These are phyloP conservation scores for Lithophane leautieri DNA, from an alignment of 2,888 invertebrate genomes.

Conservation along the genomic window DNA sequence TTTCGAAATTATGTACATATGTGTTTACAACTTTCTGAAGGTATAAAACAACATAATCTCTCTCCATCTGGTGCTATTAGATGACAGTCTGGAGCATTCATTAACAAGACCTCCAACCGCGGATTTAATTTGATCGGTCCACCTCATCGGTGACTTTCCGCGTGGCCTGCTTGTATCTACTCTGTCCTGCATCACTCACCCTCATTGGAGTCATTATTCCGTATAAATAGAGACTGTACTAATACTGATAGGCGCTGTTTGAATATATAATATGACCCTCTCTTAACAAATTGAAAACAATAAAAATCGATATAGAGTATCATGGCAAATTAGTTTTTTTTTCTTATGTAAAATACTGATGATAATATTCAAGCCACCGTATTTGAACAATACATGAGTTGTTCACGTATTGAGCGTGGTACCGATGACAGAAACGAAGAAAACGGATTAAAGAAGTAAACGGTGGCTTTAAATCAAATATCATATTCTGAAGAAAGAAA, in stretches of 20 bases:
- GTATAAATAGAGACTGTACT: no score
- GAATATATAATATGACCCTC: no score
- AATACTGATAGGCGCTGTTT: no score
- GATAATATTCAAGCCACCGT: neutral
- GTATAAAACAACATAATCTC: neutral
- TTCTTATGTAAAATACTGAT: neutral
- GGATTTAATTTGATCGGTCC: no score
- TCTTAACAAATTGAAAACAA: neutral
- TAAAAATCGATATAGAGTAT: neutral
- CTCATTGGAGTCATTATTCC: no score
- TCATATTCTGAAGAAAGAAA: no score
- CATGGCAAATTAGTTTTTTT: neutral
- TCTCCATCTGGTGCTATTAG: no score
- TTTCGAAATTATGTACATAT: constrained; percentile 9
- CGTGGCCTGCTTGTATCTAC: no score
- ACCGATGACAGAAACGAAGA: neutral
- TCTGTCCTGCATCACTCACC: no score
- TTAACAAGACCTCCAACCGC: no score
- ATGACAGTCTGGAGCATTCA: no score
- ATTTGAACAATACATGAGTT: neutral
- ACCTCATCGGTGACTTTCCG: no score
- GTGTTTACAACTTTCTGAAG: neutral
- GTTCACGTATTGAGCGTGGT: neutral
- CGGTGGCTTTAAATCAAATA: neutral
- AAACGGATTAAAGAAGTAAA: neutral